Conservation (phyloP, 2,113 vertebrate genomes). For the Callionymus lyra region DNA sequence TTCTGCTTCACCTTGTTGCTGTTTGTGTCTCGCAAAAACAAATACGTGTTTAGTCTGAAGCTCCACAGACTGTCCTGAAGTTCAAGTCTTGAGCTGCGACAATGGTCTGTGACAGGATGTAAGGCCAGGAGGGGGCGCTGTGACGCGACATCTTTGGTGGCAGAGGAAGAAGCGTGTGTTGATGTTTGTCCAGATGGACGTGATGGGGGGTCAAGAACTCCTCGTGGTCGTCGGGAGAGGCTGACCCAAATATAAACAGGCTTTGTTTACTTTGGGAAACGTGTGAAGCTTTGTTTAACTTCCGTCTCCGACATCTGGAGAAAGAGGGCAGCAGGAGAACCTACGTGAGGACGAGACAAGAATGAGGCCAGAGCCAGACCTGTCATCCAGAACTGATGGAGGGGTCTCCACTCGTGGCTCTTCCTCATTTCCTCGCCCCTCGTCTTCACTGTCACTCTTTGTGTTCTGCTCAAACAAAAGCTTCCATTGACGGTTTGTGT, state of each 20-base stretch:
- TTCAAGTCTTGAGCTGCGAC: too few species aligned
- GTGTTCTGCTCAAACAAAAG: not conserved
- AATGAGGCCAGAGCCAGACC: conserved; percentile 39
- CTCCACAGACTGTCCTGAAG: too few species aligned
- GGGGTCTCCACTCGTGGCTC: conserved; percentile 54
- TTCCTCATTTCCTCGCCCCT: too few species aligned
- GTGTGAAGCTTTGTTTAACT: not conserved
- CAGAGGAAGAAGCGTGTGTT: conserved; percentile 46
- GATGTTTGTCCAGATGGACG: conserved; percentile 31
- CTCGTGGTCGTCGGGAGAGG: conserved; percentile 10
- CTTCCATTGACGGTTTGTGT: conserved; percentile 18
- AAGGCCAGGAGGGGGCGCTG: conserved; percentile 57
- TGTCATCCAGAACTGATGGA: conserved; percentile 51
- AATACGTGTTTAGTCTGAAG: conserved; percentile 8
- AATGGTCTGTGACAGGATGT: conserved; percentile 6
- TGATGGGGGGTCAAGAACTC: conserved; percentile 17
- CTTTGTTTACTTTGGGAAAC: not conserved
- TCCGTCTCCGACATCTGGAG: conserved; percentile 39
- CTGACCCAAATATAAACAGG: too few species aligned
- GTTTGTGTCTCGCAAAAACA: conserved; percentile 23
- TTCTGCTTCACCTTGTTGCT: conserved; percentile 13
- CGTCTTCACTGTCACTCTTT: conserved; percentile 24
- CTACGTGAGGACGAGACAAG: conserved; percentile 25
- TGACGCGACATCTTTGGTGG: conserved; percentile 73
- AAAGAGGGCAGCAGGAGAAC: conserved; percentile 25